Evolutionary conservation across 1,140 invertebrate genomes (phyloP).

Genomic region (Camponotus floridanus): DNA sequence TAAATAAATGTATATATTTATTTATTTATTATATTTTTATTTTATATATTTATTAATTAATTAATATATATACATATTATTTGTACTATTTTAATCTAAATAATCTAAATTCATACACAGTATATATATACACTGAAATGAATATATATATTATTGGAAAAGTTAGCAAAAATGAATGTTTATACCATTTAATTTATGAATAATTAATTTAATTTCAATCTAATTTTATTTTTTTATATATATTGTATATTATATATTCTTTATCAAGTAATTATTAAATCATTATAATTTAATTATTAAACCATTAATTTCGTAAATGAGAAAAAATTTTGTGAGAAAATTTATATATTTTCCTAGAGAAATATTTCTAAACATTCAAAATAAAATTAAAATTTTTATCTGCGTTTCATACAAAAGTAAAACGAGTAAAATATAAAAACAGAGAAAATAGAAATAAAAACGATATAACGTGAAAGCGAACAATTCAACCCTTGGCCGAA

Average conservation of each 20-base stretch:
- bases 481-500: neutral
- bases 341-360: neutral
- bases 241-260: neutral
- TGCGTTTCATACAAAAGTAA: neutral
- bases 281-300: too few relatives aligned
- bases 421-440: neutral
- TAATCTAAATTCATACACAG: too few relatives aligned
- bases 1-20: neutral
- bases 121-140: neutral
- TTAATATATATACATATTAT: too few relatives aligned
- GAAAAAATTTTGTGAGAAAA: neutral
- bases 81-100: too few relatives aligned
- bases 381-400: neutral
- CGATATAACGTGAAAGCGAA: neutral
- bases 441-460: too few relatives aligned
- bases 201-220: neutral
- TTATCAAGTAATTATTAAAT: too few relatives aligned
- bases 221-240: neutral
- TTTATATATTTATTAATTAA: too few relatives aligned
- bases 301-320: neutral
- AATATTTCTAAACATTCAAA: neutral
- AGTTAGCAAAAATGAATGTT: neutral
- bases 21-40: too few relatives aligned
- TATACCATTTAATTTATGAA: neutral
- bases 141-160: neutral